phyloP scores from a whole-genome alignment of 2,113 vertebrate species.

The Rhabdornis inornatus region DNA sequence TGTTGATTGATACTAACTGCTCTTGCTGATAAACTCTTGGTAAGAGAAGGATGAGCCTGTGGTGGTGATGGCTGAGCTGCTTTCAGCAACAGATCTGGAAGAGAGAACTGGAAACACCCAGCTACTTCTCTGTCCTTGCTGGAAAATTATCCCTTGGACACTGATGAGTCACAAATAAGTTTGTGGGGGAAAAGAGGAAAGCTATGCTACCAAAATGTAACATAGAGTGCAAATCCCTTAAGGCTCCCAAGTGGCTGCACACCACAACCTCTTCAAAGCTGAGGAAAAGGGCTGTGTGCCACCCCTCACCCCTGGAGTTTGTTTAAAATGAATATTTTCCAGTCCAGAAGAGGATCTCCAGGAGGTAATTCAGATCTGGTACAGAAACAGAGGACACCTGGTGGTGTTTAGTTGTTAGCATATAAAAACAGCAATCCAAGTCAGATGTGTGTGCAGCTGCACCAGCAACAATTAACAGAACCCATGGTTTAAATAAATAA shows the following conservation, averaged over 20 bases:
- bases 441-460: background rate
- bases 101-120: background rate
- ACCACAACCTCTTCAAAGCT: background rate
- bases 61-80: background rate
- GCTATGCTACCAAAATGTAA: background rate
- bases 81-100: background rate
- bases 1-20: background rate
- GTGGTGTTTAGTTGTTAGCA: background rate
- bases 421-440: background rate
- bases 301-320: background rate
- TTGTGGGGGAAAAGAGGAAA: accelerated
- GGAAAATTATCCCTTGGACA: background rate
- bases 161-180: background rate
- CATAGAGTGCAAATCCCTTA: background rate
- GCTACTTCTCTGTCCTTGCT: background rate
- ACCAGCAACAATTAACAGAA: background rate
- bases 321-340: background rate
- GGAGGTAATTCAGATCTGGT: background rate
- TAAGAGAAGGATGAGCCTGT: background rate
- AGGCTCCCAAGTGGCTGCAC: background rate
- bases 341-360: background rate
- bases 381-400: background rate
- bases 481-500: background rate
- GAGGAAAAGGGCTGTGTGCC: background rate
- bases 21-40: background rate